A percentile compares a stretch with the other conserved stretches of the same genome.
Conservation (phyloP, 2,113 vertebrate genomes). For the Polypterus senegalus region DNA sequence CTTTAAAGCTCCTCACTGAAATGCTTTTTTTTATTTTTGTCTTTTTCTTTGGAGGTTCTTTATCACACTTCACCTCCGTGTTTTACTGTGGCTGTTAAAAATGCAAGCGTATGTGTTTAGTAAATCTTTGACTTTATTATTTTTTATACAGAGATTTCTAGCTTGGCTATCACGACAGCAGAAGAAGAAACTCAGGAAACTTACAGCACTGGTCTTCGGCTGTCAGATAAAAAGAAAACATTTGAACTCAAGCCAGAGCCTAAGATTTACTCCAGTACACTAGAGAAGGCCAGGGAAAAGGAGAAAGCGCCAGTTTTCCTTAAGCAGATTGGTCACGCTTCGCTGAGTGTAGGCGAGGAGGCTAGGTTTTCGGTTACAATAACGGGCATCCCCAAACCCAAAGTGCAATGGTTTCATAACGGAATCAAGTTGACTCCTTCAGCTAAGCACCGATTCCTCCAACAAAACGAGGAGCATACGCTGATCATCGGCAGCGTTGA, state of each 20-base stretch:
- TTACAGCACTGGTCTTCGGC: conserved; percentile 59
- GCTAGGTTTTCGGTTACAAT: conserved; percentile 65
- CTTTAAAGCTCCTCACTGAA: conserved; percentile 1
- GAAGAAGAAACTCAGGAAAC: conserved; percentile 64
- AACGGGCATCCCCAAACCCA: conserved; percentile 63
- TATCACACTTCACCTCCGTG: conserved; percentile 1
- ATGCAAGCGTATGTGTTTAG: conserved; percentile 19
- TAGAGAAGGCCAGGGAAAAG: conserved; percentile 56
- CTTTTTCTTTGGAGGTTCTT: conserved; percentile 12
- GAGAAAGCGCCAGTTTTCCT: conserved; percentile 58
- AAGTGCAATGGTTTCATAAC: conserved; percentile 76
- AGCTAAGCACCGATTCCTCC: conserved; percentile 53
- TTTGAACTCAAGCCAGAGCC: conserved; percentile 81
- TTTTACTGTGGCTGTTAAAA: not conserved
- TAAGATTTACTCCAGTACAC: conserved; percentile 55
- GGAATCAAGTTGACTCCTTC: conserved; percentile 47
- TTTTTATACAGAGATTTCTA: conserved; percentile 72
- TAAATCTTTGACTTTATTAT: conserved; percentile 49
- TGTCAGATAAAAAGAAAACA: conserved; percentile 67
- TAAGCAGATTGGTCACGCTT: conserved; percentile 47
- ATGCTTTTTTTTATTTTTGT: conserved; percentile 7
- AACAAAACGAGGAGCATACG: conserved; percentile 62
- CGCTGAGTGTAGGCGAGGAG: conserved; percentile 55
- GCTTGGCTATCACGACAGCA: conserved; percentile 60
- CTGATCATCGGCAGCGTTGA: conserved; percentile 59